phyloP scores from a whole-genome alignment of 2,797 vertebrate species.

The Lepilemur septentrionalis region DNA sequence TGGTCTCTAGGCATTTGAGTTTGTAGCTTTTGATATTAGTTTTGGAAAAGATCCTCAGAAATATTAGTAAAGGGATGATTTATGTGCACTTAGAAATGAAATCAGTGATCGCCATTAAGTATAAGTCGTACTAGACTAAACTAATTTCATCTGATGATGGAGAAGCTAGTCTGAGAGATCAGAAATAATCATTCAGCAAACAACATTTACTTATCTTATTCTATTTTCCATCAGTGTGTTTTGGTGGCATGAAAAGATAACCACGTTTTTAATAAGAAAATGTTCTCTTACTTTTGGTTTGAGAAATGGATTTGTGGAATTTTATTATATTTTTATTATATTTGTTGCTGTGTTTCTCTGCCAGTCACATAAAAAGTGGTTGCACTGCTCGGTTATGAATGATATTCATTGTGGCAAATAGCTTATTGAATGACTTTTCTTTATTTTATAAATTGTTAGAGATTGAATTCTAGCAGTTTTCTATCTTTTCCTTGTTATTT shows the following conservation, averaged over 20 bases:
- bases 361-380: constrained; percentile 26
- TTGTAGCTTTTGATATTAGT: constrained; percentile 32
- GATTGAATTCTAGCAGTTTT: constrained; percentile 28
- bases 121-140: constrained; percentile 52
- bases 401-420: constrained; percentile 30
- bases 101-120: constrained; percentile 50
- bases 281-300: constrained; percentile 47
- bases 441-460: constrained; percentile 40
- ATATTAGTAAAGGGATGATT: constrained; percentile 63
- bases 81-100: constrained; percentile 56
- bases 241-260: constrained; percentile 38
- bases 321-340: constrained; percentile 48
- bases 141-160: constrained; percentile 62
- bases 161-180: constrained; percentile 36
- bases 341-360: constrained; percentile 38
- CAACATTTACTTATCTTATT: constrained; percentile 37
- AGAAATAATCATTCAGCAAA: constrained; percentile 48
- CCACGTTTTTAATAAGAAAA: constrained; percentile 58
- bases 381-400: background rate
- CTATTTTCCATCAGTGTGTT: constrained; percentile 4
- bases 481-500: background rate
- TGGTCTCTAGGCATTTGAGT: constrained; percentile 28
- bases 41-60: constrained; percentile 45
- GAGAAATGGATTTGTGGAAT: constrained; percentile 5
- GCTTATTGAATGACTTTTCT: constrained; percentile 37